Evolutionary conservation across 2,888 invertebrate genomes (phyloP), one percentile per base, ranked within the genome.

Genomic region (Thera obeliscata): DNA sequence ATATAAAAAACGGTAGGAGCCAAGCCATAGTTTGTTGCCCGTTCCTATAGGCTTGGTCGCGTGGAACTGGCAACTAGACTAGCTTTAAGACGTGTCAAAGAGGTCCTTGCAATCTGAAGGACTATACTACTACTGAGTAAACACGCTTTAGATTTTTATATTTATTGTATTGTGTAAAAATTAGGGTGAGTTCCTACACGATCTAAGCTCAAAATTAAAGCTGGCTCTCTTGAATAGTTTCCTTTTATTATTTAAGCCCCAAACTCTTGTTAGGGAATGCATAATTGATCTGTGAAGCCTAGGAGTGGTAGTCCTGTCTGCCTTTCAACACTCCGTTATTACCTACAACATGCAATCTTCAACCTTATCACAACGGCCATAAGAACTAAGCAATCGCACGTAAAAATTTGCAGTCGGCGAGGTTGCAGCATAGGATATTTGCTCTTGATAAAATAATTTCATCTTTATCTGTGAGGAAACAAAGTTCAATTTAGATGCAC

Each of bases 241-340:
- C 73, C 69, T 75, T 84, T 80, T 77, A 86, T 84, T 83, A 86
- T 87, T 85, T 75, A 81, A 81, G 71, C 77, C 77, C 70, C 79
- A 73, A 75, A 78, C 80, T 82, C 82, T 81, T 81, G 82, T 83
- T 81, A 78, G 67, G 75, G 76, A 75, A 80, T 87, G 83, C 85
- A 88, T 87, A 87, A 87, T 87, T 87, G 83, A 87, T 85, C 80
- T 72, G 77, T 75, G 71, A 73, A 75, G 71, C 77, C 79, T 81
- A 75, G 76, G 78, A 81, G 80, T 77, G 76, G 74, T 74, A 76
- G 72, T 70, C 72, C 70, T 75, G 74, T 77, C 74, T 79, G 70
- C 76, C 70, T 64, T 69, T 67, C 62, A 66, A 71, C 64, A 72
- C 56, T 54, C 67, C 38, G 56, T 48, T 43, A 38, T 59, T 36